Percentiles rank a stretch among this genome's conserved stretches.
Evolutionary conservation across 2,888 invertebrate genomes (phyloP).

Genomic region (Gryllus longicercus): DNA sequence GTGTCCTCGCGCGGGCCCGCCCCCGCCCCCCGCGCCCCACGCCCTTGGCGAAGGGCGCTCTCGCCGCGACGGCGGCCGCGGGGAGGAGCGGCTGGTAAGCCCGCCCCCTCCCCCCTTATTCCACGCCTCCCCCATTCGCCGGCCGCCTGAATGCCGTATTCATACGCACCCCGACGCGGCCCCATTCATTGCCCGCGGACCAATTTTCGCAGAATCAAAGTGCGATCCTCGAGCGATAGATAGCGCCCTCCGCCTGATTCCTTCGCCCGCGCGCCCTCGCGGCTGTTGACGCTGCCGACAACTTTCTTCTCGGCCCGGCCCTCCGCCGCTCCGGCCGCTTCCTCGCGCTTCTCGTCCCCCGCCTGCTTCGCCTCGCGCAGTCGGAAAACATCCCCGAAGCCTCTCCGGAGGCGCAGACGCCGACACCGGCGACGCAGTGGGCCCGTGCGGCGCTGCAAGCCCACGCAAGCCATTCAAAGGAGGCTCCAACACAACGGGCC

Average conservation of each 20-base stretch:
- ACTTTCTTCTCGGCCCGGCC: no score
- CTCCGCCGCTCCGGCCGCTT: no score
- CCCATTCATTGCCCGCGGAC: constrained; percentile 1
- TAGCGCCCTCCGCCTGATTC: neutral
- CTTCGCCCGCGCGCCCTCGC: neutral
- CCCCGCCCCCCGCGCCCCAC: no score
- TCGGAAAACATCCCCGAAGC: no score
- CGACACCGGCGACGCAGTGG: no score
- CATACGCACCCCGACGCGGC: neutral
- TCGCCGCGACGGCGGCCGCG: neutral
- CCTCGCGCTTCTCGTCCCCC: no score
- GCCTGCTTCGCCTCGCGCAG: no score
- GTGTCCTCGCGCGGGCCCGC: no score
- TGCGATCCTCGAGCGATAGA: neutral
- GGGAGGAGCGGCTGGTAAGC: neutral
- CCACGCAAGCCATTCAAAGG: no score
- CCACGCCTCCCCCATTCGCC: neutral
- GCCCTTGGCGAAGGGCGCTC: neutral
- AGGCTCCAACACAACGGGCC: no score
- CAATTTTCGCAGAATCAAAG: constrained; percentile 17
- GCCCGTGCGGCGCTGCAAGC: no score
- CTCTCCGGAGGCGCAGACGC: no score
- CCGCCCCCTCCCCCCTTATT: neutral
- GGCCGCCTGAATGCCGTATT: constrained; percentile 17
- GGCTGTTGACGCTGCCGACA: neutral